A percentile compares a stretch with the other conserved stretches of the same genome.
phyloP scores from a whole-genome alignment of 2,113 vertebrate genomes.

The Salvelinus namaycush region DNA sequence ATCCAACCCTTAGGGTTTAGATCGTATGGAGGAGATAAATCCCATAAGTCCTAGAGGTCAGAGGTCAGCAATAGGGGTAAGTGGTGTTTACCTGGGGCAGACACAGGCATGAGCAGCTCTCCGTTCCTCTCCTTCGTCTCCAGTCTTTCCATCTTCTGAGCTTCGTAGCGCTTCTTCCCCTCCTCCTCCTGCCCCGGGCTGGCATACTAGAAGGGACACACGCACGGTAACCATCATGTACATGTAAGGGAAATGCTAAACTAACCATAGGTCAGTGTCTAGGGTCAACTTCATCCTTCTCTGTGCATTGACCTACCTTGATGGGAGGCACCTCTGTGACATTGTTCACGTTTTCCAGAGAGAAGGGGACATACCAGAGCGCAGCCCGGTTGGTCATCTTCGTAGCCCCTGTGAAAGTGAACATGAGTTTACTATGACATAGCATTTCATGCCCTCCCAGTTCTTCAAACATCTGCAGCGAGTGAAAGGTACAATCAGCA shows the following conservation, averaged over 20 bases:
- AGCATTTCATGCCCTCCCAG: too few relatives aligned
- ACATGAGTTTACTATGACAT: too few relatives aligned
- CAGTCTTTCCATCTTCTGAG: slow-evolving; percentile 87
- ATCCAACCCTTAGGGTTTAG: too few relatives aligned
- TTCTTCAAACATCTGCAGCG: too few relatives aligned
- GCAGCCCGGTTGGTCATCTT: slow-evolving; percentile 90
- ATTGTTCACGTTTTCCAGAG: slow-evolving; percentile 87
- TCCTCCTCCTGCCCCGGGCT: slow-evolving; percentile 83
- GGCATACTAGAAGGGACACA: slow-evolving; percentile 70
- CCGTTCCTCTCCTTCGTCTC: slow-evolving; percentile 83
- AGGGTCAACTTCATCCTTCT: neutral
- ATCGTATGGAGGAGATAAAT: too few relatives aligned
- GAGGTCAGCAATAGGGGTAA: neutral
- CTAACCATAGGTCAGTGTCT: neutral
- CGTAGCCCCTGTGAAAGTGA: slow-evolving; percentile 77
- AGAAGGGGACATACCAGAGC: slow-evolving; percentile 92
- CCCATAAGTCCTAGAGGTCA: neutral
- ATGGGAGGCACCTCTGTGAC: slow-evolving; percentile 89
- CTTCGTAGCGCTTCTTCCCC: slow-evolving; percentile 87
- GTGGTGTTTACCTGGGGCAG: slow-evolving; percentile 78
- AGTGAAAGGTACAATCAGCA: too few relatives aligned
- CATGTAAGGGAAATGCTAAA: neutral
- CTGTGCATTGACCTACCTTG: slow-evolving; percentile 76
- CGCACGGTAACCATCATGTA: neutral
- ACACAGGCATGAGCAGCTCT: slow-evolving; percentile 68